A percentile compares a stretch with the other conserved stretches of the same genome.
Evolutionary conservation across 2,888 invertebrate genomes (phyloP).

Genomic region (Priocnemis perturbator): DNA sequence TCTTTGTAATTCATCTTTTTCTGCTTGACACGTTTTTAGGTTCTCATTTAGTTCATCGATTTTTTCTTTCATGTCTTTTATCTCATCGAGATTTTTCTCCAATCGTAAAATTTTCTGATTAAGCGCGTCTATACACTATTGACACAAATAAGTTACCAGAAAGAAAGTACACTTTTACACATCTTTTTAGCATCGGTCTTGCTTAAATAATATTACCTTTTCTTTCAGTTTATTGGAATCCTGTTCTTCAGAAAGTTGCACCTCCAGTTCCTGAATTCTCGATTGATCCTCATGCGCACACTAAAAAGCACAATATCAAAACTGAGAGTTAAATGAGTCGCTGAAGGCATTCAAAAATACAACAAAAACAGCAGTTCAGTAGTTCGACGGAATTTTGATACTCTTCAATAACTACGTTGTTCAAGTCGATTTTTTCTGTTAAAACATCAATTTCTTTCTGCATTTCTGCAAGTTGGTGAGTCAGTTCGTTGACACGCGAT

Average conservation of each 20-base stretch:
- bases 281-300: slow-evolving; percentile 28
- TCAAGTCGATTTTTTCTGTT: slow-evolving; percentile 15
- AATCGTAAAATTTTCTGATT: slow-evolving; percentile 38
- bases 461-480: slow-evolving; percentile 12
- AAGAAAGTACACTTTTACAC: too few species aligned
- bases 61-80: slow-evolving; percentile 25
- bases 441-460: too few species aligned
- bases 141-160: background rate
- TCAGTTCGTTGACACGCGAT: slow-evolving; percentile 24
- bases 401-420: slow-evolving; percentile 22
- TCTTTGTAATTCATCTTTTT: slow-evolving; percentile 33
- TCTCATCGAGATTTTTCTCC: slow-evolving; percentile 31
- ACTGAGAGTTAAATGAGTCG: background rate
- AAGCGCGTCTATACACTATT: slow-evolving; percentile 43
- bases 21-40: slow-evolving; percentile 42
- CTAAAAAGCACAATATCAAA: slow-evolving; percentile 26
- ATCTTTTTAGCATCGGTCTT: too few species aligned
- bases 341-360: slow-evolving; percentile 12
- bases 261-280: slow-evolving; percentile 19
- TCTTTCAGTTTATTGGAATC: slow-evolving; percentile 26
- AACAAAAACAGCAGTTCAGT: slow-evolving; percentile 18
- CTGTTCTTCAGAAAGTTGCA: slow-evolving; percentile 15
- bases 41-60: slow-evolving; percentile 39
- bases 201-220: slow-evolving; percentile 20
- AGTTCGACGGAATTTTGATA: slow-evolving; percentile 25